phyloP scores from a whole-genome alignment of 2,888 invertebrate species.

The Copidosoma aretas region DNA sequence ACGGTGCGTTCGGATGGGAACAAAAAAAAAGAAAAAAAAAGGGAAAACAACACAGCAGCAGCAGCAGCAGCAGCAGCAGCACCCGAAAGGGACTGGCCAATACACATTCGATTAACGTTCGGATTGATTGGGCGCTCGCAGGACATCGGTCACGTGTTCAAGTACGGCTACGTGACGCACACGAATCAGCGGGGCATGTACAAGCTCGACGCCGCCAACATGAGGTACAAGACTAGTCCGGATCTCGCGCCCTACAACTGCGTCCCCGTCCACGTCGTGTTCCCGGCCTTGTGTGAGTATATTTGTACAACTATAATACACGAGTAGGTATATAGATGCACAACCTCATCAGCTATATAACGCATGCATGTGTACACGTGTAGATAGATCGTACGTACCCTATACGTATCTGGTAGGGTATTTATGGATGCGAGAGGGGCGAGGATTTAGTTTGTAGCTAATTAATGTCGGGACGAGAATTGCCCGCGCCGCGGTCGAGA shows the following conservation, averaged over 20 bases:
- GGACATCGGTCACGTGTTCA: constrained; percentile 69
- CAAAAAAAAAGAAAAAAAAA: not conserved
- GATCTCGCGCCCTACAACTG: constrained; percentile 77
- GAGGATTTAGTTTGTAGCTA: too few species aligned
- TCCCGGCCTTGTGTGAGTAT: constrained; percentile 75
- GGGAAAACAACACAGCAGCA: not conserved
- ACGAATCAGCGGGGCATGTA: constrained; percentile 75
- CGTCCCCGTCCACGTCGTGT: constrained; percentile 73
- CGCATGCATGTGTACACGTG: too few species aligned
- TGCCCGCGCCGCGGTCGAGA: not conserved
- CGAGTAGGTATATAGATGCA: too few species aligned
- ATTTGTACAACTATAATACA: too few species aligned
- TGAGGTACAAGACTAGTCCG: constrained; percentile 75
- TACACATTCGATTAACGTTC: constrained; percentile 23
- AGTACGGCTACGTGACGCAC: constrained; percentile 78
- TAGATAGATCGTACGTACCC: too few species aligned
- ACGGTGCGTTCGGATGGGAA: too few species aligned
- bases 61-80: too few species aligned
- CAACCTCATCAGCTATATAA: too few species aligned
- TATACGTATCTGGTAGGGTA: too few species aligned
- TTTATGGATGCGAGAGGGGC: too few species aligned
- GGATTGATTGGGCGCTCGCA: constrained; percentile 44
- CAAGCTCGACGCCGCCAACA: constrained; percentile 74
- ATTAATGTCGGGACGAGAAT: too few species aligned
- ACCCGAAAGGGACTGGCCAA: not conserved